Evolutionary conservation across 1,140 invertebrate genomes (phyloP).

Genomic region (Euschistus heros): DNA sequence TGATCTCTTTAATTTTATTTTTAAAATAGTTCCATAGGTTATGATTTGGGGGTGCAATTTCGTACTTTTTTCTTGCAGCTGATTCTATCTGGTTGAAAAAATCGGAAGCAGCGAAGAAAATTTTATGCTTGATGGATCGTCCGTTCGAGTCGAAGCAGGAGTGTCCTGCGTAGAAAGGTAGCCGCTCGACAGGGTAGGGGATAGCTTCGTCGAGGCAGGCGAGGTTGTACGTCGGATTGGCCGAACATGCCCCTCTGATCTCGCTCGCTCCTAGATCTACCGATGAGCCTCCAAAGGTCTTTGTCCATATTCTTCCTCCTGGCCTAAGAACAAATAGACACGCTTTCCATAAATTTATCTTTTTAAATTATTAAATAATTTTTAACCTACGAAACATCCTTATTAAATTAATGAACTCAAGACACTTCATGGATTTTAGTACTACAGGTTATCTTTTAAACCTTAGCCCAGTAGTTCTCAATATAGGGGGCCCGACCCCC

Average conservation of each 20-base stretch:
- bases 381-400: no score
- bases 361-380: no score
- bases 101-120: neutral
- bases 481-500: no score
- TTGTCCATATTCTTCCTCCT: slow-evolving; percentile 61
- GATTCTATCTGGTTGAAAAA: neutral
- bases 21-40: neutral
- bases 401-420: no score
- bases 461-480: no score
- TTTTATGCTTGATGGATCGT: neutral
- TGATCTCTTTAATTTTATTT: neutral
- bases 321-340: slow-evolving; percentile 34
- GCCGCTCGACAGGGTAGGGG: neutral
- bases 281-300: slow-evolving; percentile 55
- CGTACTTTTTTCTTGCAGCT: neutral
- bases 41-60: neutral
- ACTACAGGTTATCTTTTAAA: no score
- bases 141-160: neutral
- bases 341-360: no score
- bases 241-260: slow-evolving; percentile 51
- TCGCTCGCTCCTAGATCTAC: slow-evolving; percentile 60
- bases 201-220: slow-evolving; percentile 46
- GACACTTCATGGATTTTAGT: no score
- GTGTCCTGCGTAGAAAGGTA: neutral
- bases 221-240: slow-evolving; percentile 52